These are phyloP conservation scores for Zophobas morio DNA, from an alignment of 1,140 invertebrate species.

Conservation along the genomic window DNA sequence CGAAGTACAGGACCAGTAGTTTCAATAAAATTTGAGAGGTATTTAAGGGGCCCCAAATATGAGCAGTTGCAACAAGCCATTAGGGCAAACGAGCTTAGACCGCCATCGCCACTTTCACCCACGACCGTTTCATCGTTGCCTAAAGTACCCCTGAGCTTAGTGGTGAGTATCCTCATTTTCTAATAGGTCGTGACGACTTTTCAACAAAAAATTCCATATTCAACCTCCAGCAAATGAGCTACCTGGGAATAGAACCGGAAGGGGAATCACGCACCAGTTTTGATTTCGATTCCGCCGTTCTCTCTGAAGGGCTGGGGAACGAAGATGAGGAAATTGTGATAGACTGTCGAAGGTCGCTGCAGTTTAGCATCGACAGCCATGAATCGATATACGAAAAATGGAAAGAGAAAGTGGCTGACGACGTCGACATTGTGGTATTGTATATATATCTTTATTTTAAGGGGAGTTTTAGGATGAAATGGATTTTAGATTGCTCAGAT, in stretches of 20 bases:
- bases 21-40: conserved; percentile 85
- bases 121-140: conserved; percentile 81
- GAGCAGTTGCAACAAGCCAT: conserved; percentile 90
- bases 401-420: conserved; percentile 77
- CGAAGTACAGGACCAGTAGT: conserved; percentile 87
- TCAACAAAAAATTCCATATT: background rate
- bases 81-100: conserved; percentile 79
- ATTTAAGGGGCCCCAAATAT: conserved; percentile 90
- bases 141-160: conserved; percentile 79
- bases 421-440: conserved; percentile 80
- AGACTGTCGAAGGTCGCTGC: conserved; percentile 73
- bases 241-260: conserved; percentile 68
- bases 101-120: conserved; percentile 78
- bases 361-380: conserved; percentile 72
- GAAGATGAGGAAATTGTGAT: conserved; percentile 79
- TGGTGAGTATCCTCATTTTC: conserved; percentile 57
- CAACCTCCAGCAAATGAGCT: conserved; percentile 60
- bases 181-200: background rate
- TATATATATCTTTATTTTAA: background rate
- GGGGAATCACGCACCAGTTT: conserved; percentile 77
- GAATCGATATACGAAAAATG: conserved; percentile 80
- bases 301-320: conserved; percentile 68
- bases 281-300: conserved; percentile 72
- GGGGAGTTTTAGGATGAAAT: background rate
- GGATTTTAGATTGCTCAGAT: conserved; percentile 75